Conservation (phyloP, 37 sponge, comb jelly and placozoan species). For the Spongia lamella region DNA sequence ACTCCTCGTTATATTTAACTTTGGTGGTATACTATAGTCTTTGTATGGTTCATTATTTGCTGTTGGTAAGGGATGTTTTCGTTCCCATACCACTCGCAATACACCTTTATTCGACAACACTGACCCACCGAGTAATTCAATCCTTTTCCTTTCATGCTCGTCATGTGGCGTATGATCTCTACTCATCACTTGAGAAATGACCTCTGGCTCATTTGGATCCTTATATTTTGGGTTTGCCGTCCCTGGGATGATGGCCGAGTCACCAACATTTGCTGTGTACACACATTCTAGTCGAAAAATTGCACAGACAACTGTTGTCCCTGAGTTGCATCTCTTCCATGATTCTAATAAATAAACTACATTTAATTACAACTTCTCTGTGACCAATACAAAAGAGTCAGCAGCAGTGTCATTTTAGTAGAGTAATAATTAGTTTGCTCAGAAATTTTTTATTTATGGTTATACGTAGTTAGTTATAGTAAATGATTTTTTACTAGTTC, state of each 20-base stretch:
- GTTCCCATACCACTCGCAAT: slow-evolving; percentile 88
- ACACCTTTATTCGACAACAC: no score
- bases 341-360: slow-evolving; percentile 26
- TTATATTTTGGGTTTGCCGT: no score
- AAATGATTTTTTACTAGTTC: no score
- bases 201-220: background rate
- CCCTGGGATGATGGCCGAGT: slow-evolving; percentile 79
- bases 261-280: slow-evolving; percentile 87
- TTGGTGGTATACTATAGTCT: slow-evolving; percentile 82
- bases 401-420: no score
- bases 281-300: slow-evolving; percentile 77
- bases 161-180: slow-evolving; percentile 94
- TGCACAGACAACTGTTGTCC: slow-evolving; percentile 79
- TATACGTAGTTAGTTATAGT: no score
- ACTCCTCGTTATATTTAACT: slow-evolving; percentile 83
- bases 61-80: slow-evolving; percentile 22
- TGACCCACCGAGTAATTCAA: slow-evolving; percentile 70
- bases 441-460: no score
- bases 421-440: no score
- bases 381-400: no score
- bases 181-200: slow-evolving; percentile 63
- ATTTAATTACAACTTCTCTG: no score
- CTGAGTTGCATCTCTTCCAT: slow-evolving; percentile 75
- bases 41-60: no score
- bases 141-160: slow-evolving; percentile 53